These are phyloP conservation scores for Bovichtus variegatus DNA, from an alignment of 2,797 vertebrate genomes.

Conservation along the genomic window DNA sequence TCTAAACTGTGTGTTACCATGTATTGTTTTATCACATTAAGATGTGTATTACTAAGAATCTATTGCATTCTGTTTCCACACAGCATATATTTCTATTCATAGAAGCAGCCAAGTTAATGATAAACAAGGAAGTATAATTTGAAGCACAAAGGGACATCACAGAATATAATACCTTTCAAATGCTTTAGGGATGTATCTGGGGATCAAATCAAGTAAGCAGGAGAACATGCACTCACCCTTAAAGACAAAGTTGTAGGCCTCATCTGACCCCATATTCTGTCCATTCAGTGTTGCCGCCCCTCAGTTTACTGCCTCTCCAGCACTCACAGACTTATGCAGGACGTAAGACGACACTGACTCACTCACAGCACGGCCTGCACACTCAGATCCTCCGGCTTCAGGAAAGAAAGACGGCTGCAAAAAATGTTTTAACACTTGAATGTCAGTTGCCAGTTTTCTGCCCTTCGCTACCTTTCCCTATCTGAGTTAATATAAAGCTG, in stretches of 20 bases:
- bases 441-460: slow-evolving; percentile 34
- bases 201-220: background rate
- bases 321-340: slow-evolving; percentile 35
- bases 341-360: slow-evolving; percentile 61
- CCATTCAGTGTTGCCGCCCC: slow-evolving; percentile 63
- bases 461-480: slow-evolving; percentile 43
- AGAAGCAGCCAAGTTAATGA: slow-evolving; percentile 34
- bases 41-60: slow-evolving; percentile 2
- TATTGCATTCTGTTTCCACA: slow-evolving; percentile 1
- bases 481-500: slow-evolving; percentile 50
- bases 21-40: background rate
- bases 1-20: background rate
- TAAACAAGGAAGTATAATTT: slow-evolving; percentile 55
- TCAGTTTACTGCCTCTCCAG: slow-evolving; percentile 41
- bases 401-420: slow-evolving; percentile 14
- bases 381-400: slow-evolving; percentile 22
- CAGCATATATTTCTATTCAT: background rate
- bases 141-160: background rate
- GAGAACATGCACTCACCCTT: slow-evolving; percentile 88
- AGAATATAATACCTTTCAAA: background rate
- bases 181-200: background rate
- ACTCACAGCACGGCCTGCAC: slow-evolving; percentile 12
- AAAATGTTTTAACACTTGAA: slow-evolving; percentile 27
- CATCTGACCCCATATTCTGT: slow-evolving; percentile 88
- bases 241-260: slow-evolving; percentile 97